Conservation (phyloP, 2,888 invertebrate species). For the Fragum fragum region DNA sequence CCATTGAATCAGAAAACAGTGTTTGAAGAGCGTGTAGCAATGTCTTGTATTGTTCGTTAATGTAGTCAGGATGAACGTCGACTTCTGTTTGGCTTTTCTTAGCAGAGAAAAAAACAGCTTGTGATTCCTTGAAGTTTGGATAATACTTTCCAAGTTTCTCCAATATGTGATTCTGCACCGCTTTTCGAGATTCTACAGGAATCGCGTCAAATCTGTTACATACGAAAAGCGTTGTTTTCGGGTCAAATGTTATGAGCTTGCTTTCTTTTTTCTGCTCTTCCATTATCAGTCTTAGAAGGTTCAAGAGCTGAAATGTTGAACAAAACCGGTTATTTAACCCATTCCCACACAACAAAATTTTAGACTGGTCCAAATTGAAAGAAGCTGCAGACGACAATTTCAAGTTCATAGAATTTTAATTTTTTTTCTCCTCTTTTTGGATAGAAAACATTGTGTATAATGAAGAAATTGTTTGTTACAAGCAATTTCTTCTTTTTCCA, state of each 20-base stretch:
- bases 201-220: conserved; percentile 83
- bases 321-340: too few relatives aligned
- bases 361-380: too few relatives aligned
- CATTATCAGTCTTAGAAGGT: conserved; percentile 73
- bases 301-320: conserved; percentile 69
- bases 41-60: conserved; percentile 70
- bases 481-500: too few relatives aligned
- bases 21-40: conserved; percentile 74
- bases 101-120: conserved; percentile 76
- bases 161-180: conserved; percentile 72
- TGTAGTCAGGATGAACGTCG: conserved; percentile 73
- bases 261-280: conserved; percentile 66
- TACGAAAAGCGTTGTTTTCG: conserved; percentile 81
- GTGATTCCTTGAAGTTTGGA: conserved; percentile 73
- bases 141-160: conserved; percentile 71
- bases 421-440: too few relatives aligned
- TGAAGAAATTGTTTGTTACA: too few relatives aligned
- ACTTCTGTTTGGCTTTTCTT: conserved; percentile 66
- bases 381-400: too few relatives aligned
- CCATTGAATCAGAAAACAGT: conserved; percentile 71
- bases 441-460: too few relatives aligned
- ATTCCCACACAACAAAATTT: too few relatives aligned
- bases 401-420: too few relatives aligned
- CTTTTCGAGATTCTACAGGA: conserved; percentile 53
- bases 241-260: conserved; percentile 69